Percentiles rank a stretch among this genome's conserved stretches.
These are phyloP conservation scores for Limosa lapponica DNA, from an alignment of 2,797 vertebrate species.

Conservation along the genomic window DNA sequence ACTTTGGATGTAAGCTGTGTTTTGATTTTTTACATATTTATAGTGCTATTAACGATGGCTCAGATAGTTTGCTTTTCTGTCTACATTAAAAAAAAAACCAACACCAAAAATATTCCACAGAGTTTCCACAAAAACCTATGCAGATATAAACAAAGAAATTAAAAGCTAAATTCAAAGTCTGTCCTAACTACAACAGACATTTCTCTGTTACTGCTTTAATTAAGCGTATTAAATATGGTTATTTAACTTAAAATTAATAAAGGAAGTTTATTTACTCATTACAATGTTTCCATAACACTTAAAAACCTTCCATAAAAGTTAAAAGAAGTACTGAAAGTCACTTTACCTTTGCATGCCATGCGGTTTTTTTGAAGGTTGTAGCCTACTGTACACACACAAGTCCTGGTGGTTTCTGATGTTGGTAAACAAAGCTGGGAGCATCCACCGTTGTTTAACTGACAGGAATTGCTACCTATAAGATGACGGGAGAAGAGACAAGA, in stretches of 20 bases:
- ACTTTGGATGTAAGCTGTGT: not conserved
- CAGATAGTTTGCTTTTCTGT: not conserved
- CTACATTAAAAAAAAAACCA: too few species aligned
- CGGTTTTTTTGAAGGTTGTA: conserved; percentile 93
- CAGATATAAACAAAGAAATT: not conserved
- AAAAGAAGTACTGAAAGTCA: not conserved
- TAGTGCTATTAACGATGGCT: not conserved
- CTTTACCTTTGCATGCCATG: conserved; percentile 91
- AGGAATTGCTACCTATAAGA: conserved; percentile 89
- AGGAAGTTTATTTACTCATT: not conserved
- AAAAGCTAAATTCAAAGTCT: not conserved
- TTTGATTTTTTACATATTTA: not conserved
- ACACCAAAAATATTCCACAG: not conserved
- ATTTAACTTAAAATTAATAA: not conserved
- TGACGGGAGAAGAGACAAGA: not conserved
- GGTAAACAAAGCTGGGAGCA: conserved; percentile 97
- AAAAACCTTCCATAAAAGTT: too few species aligned
- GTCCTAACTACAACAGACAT: not conserved
- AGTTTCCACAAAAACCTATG: not conserved
- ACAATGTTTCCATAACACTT: not conserved
- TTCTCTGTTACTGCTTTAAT: not conserved
- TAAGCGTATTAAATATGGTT: fast-evolving
- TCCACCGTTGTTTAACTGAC: conserved; percentile 93
- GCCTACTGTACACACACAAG: conserved; percentile 94
- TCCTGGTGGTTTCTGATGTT: conserved; percentile 92